Conservation (phyloP, 2,113 vertebrate species). For the Theropithecus gelada region DNA sequence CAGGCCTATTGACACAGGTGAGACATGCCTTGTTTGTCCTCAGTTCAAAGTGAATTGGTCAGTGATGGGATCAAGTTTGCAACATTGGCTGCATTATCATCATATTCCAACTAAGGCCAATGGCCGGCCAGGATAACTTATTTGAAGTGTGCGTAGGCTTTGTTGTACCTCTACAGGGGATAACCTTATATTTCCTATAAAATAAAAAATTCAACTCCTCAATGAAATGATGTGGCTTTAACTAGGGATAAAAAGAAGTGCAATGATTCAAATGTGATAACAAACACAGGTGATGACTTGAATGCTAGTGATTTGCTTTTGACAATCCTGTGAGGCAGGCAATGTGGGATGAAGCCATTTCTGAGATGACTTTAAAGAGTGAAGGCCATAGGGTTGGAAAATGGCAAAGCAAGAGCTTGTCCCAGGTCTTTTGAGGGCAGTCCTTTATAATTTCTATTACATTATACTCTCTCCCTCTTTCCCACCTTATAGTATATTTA, state of each 20-base stretch:
- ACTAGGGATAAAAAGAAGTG: background rate
- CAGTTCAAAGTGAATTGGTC: background rate
- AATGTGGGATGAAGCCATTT: background rate
- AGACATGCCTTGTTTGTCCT: background rate
- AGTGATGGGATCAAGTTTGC: background rate
- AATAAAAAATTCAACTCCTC: background rate
- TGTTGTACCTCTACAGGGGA: background rate
- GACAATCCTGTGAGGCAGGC: background rate
- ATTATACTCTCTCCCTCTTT: background rate
- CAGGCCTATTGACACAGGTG: background rate
- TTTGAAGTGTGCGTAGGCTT: background rate
- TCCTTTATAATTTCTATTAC: background rate
- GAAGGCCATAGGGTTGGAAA: background rate
- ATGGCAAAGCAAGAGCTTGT: background rate
- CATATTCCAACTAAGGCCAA: background rate
- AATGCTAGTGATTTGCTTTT: background rate
- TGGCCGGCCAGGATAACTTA: background rate
- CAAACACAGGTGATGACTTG: background rate
- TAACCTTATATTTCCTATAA: background rate
- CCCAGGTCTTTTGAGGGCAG: background rate
- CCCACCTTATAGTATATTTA: background rate
- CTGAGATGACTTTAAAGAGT: background rate
- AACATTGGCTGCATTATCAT: background rate
- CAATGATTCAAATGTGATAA: background rate
- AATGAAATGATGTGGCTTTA: background rate